Percentiles rank a stretch among this genome's conserved stretches.
Evolutionary conservation across 2,113 vertebrate species (phyloP).

Genomic region (Desmodus rotundus): DNA sequence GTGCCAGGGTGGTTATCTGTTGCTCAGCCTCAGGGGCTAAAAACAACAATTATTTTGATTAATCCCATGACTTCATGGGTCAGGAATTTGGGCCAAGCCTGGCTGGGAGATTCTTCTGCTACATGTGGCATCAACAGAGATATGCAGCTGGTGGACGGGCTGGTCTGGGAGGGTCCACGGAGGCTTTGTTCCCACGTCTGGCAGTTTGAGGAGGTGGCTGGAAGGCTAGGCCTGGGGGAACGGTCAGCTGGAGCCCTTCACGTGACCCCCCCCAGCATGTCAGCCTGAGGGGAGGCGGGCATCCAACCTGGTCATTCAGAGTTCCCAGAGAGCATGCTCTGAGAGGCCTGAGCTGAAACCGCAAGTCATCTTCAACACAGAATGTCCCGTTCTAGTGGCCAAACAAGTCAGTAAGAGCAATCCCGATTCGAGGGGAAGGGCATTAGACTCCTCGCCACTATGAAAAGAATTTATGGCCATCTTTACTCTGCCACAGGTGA

Average conservation of each 20-base stretch:
- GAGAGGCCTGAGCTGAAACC: background rate
- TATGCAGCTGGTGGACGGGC: background rate
- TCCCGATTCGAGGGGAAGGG: background rate
- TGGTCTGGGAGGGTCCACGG: background rate
- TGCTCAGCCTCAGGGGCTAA: background rate
- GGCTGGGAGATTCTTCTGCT: background rate
- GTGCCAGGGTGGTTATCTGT: background rate
- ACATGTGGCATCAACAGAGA: background rate
- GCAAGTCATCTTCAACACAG: background rate
- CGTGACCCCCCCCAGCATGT: background rate
- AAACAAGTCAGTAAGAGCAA: background rate
- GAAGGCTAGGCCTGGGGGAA: background rate
- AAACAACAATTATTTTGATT: background rate
- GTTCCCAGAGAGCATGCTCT: background rate
- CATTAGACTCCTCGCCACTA: background rate
- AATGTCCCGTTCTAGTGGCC: background rate
- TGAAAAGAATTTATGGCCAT: background rate
- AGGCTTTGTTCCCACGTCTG: accelerated
- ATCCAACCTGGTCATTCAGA: background rate
- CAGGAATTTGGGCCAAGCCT: background rate
- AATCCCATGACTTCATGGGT: background rate
- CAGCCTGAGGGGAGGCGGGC: accelerated
- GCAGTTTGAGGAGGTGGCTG: background rate
- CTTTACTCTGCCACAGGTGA: background rate
- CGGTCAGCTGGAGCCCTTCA: background rate